phyloP scores from a whole-genome alignment of 2,113 vertebrate species.

The Ctenodactylus gundi region DNA sequence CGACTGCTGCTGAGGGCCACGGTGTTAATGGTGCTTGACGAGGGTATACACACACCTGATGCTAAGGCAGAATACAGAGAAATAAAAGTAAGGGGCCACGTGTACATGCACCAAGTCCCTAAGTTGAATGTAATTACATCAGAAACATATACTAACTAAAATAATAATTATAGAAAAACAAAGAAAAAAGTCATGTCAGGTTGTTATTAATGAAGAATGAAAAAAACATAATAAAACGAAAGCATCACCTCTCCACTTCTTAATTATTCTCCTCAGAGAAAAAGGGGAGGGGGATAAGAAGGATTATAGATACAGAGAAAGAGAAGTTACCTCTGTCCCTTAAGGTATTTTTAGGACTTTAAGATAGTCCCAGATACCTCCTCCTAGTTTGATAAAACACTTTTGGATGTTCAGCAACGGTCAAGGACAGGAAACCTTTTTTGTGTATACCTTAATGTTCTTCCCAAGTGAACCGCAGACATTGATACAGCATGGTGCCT shows the following conservation, averaged over 20 bases:
- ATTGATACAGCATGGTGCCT: not conserved
- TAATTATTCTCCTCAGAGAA: not conserved
- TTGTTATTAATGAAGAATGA: not conserved
- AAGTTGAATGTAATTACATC: too few relatives aligned
- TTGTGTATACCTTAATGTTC: not conserved
- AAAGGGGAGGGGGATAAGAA: not conserved
- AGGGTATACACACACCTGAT: not conserved
- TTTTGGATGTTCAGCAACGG: constrained; percentile 10
- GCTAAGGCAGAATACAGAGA: not conserved
- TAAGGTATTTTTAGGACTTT: not conserved
- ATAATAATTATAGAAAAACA: too few relatives aligned
- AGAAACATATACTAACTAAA: too few relatives aligned
- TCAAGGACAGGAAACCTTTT: not conserved
- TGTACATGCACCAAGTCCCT: too few relatives aligned
- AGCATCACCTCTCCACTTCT: not conserved
- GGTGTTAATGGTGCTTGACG: not conserved
- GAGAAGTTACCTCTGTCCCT: not conserved
- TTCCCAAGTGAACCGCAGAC: not conserved
- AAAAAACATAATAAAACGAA: not conserved
- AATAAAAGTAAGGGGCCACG: too few relatives aligned
- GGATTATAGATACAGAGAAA: not conserved
- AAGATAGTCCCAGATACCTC: not conserved
- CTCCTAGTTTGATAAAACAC: not conserved
- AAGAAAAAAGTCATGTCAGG: not conserved
- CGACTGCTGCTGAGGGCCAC: not conserved